phyloP scores from a whole-genome alignment of 2,888 invertebrate genomes.

The Pollenia labialis region DNA sequence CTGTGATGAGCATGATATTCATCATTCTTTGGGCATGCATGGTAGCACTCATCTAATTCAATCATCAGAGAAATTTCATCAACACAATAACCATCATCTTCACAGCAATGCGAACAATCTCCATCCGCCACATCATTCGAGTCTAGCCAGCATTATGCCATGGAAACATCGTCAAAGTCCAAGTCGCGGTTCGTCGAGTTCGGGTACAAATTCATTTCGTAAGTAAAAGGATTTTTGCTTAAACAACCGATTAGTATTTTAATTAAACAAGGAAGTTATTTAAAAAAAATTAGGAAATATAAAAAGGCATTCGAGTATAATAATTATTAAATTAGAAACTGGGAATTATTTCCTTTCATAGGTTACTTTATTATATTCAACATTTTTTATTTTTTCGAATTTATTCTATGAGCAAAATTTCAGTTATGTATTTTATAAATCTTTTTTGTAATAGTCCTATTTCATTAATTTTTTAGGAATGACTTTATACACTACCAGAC shows the following conservation, averaged over 20 bases:
- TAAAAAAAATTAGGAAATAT: no score
- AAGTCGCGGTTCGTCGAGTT: conserved; percentile 83
- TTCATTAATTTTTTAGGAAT: no score
- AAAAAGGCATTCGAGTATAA: no score
- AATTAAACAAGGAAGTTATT: no score
- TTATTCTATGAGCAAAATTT: no score
- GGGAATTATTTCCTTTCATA: no score
- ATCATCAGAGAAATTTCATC: conserved; percentile 70
- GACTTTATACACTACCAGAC: no score
- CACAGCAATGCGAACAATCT: conserved; percentile 74
- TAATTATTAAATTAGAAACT: no score
- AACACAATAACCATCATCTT: conserved; percentile 55
- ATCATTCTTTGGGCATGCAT: conserved; percentile 68
- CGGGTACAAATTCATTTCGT: conserved; percentile 84
- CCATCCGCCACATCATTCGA: conserved; percentile 81
- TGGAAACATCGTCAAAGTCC: conserved; percentile 84
- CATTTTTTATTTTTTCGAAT: no score
- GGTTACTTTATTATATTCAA: no score
- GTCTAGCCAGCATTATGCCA: conserved; percentile 83
- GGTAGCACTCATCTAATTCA: conserved; percentile 61
- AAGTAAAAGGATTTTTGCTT: conserved; percentile 75
- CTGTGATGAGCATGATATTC: conserved; percentile 75
- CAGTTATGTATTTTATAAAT: no score
- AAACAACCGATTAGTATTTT: neutral
- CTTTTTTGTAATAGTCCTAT: no score